Evolutionary conservation across 2,113 vertebrate species (phyloP).

Genomic region (Trichechus manatus): DNA sequence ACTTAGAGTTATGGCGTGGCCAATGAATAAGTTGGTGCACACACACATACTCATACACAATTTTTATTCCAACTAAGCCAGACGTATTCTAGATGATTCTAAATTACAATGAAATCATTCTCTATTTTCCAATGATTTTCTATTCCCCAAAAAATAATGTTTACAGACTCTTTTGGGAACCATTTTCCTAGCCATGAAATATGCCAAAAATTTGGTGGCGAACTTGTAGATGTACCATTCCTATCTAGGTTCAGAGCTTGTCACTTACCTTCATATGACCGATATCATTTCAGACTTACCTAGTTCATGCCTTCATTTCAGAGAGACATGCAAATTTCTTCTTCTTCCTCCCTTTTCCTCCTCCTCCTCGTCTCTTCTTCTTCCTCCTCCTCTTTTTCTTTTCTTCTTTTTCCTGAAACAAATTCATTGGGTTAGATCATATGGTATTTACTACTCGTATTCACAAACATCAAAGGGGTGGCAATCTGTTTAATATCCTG

Average conservation of each 20-base stretch:
- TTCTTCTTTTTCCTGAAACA: constrained; percentile 53
- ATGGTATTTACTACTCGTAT: constrained; percentile 62
- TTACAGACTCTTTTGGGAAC: neutral
- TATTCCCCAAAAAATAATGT: neutral
- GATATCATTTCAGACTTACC: neutral
- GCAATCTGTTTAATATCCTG: constrained; percentile 68
- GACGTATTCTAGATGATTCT: constrained; percentile 4
- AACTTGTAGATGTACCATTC: neutral
- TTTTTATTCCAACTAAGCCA: constrained; percentile 8
- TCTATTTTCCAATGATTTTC: constrained; percentile 37
- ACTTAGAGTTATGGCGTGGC: neutral
- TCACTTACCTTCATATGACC: neutral
- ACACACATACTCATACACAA: neutral
- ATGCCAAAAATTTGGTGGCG: neutral
- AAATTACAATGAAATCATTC: neutral
- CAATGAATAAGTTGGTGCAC: neutral
- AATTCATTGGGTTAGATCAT: constrained; percentile 51
- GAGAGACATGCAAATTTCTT: neutral
- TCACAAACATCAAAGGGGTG: constrained; percentile 67
- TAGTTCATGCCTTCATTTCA: neutral
- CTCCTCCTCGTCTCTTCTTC: neutral
- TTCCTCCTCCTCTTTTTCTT: neutral
- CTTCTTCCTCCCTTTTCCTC: neutral
- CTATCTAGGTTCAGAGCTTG: neutral
- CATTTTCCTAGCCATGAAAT: neutral